These are phyloP conservation scores for Chionomys nivalis DNA, from an alignment of 2,113 vertebrate species.

Conservation along the genomic window DNA sequence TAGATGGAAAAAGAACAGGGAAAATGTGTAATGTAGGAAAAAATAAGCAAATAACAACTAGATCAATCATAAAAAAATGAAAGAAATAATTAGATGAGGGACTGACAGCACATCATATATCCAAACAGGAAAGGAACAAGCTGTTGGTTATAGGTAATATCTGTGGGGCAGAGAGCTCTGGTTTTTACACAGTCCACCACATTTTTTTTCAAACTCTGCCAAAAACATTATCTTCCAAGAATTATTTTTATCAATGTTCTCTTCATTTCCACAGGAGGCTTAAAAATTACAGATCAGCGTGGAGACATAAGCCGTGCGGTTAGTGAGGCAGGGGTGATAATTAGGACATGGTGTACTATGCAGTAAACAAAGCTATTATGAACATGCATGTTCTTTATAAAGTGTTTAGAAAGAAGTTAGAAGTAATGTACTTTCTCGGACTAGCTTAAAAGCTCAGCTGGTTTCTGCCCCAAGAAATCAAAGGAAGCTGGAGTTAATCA, in stretches of 20 bases:
- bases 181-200: conserved; percentile 52
- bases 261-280: conserved; percentile 85
- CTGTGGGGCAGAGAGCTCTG: conserved; percentile 15
- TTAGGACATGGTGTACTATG: conserved; percentile 88
- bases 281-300: conserved; percentile 88
- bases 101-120: background rate
- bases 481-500: conserved; percentile 69
- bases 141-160: background rate
- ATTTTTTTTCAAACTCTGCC: conserved; percentile 74
- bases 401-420: conserved; percentile 84
- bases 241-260: conserved; percentile 87
- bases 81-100: background rate
- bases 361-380: conserved; percentile 91
- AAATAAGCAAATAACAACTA: background rate
- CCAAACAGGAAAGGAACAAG: background rate
- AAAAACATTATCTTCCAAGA: conserved; percentile 81
- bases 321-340: conserved; percentile 89
- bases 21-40: background rate
- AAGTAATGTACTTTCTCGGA: conserved; percentile 84
- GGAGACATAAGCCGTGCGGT: conserved; percentile 86
- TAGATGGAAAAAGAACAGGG: background rate
- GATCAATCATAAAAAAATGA: background rate
- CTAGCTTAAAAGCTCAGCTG: conserved; percentile 81
- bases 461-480: conserved; percentile 70
- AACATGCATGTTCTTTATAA: conserved; percentile 85